phyloP scores from a whole-genome alignment of 1,140 invertebrate genomes.

The Augochlora pura region DNA sequence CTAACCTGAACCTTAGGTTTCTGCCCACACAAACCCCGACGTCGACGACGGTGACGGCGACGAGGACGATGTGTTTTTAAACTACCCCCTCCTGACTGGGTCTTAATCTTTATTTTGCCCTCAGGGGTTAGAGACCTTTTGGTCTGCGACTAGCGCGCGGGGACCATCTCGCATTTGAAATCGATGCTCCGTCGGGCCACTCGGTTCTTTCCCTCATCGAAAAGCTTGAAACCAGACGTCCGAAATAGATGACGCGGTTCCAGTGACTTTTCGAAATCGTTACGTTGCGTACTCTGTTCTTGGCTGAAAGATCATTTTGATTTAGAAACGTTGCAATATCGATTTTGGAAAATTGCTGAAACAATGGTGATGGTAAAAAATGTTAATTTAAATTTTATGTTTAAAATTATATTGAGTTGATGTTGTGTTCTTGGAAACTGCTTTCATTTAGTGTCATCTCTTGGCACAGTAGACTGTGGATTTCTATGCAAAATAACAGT shows the following conservation, averaged over 20 bases:
- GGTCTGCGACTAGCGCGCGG: background rate
- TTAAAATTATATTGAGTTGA: no score
- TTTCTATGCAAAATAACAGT: no score
- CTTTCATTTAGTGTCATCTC: no score
- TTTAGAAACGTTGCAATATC: no score
- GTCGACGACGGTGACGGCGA: conserved; percentile 23
- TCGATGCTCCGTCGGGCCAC: conserved; percentile 30
- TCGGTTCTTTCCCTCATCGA: conserved; percentile 1
- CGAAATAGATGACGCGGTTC: background rate
- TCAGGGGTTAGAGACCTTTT: conserved; percentile 69
- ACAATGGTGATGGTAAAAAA: no score
- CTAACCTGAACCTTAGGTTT: conserved; percentile 74
- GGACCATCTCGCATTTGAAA: conserved; percentile 62
- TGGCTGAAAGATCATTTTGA: no score
- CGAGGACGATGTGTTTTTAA: conserved; percentile 59
- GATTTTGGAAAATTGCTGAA: no score
- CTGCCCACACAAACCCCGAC: conserved; percentile 65
- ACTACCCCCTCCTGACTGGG: conserved; percentile 58
- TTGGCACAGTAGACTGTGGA: no score
- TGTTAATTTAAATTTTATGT: no score
- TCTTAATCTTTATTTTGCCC: conserved; percentile 73
- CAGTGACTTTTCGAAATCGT: no score
- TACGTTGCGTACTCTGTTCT: no score
- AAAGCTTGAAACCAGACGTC: background rate
- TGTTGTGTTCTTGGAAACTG: no score